Conservation (phyloP, 1,140 invertebrate species). For the Charaxes varanes region DNA sequence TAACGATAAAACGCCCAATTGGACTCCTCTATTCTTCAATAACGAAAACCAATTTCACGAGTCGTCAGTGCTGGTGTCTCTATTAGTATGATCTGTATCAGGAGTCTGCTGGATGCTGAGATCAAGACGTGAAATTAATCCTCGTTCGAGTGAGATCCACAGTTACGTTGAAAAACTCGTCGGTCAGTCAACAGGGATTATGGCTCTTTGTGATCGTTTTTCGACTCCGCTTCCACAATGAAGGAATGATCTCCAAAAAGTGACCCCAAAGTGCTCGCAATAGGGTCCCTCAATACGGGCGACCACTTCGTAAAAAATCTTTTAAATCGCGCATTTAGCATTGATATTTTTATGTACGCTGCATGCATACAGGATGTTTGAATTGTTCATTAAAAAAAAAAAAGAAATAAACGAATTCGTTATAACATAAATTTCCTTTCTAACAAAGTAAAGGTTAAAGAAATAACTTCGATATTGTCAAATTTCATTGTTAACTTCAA, state of each 20-base stretch:
- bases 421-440: too few species aligned
- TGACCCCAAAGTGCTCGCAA: constrained; percentile 65
- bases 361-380: constrained; percentile 31
- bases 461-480: too few species aligned
- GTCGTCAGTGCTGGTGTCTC: constrained; percentile 38
- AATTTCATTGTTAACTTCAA: too few species aligned
- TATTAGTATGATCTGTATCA: constrained; percentile 33
- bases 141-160: constrained; percentile 26
- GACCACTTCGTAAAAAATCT: constrained; percentile 43
- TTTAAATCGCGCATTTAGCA: constrained; percentile 45
- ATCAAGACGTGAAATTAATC: constrained; percentile 54
- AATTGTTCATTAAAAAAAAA: too few species aligned
- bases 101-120: constrained; percentile 5
- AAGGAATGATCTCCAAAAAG: constrained; percentile 67
- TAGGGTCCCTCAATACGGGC: constrained; percentile 37
- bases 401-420: too few species aligned
- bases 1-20: constrained; percentile 21
- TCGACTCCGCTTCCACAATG: constrained; percentile 57
- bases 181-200: constrained; percentile 63
- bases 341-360: constrained; percentile 31
- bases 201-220: constrained; percentile 48
- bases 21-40: constrained; percentile 11
- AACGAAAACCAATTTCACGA: constrained; percentile 42
- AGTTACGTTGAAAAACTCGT: constrained; percentile 39
- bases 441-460: too few species aligned